Percentiles rank a stretch among this genome's conserved stretches.
Evolutionary conservation across 2,113 vertebrate species (phyloP).

Genomic region (Cyphomyrus plagiostoma): DNA sequence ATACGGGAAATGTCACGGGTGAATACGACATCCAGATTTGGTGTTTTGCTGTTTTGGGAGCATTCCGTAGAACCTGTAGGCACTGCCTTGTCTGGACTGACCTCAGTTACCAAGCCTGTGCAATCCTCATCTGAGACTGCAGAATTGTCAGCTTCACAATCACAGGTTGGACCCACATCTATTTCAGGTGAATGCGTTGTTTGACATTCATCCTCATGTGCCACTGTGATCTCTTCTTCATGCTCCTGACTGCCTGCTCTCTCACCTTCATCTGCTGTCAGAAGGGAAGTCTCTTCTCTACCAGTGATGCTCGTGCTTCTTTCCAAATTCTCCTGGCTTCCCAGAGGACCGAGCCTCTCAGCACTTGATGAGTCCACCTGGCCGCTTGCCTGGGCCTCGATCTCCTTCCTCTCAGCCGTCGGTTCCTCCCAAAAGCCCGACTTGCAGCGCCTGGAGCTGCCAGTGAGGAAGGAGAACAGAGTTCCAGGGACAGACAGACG

Average conservation of each 20-base stretch:
- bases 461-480: conserved; percentile 31
- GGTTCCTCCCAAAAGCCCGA: conserved; percentile 39
- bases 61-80: background rate
- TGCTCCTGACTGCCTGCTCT: background rate
- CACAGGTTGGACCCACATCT: background rate
- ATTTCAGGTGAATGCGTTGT: background rate
- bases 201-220: background rate
- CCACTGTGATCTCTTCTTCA: background rate
- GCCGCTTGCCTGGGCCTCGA: background rate
- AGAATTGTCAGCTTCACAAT: background rate
- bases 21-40: background rate
- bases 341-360: background rate
- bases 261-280: background rate
- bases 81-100: background rate
- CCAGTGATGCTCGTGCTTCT: background rate
- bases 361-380: background rate
- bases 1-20: background rate
- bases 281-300: background rate
- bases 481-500: conserved; percentile 39
- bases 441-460: conserved; percentile 29
- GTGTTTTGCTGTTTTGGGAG: background rate
- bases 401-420: background rate
- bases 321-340: background rate
- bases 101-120: too few relatives aligned
- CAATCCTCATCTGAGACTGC: background rate